A percentile compares a stretch with the other conserved stretches of the same genome.
phyloP scores from a whole-genome alignment of 1,140 invertebrate species.

The Drosophila sturtevanti region DNA sequence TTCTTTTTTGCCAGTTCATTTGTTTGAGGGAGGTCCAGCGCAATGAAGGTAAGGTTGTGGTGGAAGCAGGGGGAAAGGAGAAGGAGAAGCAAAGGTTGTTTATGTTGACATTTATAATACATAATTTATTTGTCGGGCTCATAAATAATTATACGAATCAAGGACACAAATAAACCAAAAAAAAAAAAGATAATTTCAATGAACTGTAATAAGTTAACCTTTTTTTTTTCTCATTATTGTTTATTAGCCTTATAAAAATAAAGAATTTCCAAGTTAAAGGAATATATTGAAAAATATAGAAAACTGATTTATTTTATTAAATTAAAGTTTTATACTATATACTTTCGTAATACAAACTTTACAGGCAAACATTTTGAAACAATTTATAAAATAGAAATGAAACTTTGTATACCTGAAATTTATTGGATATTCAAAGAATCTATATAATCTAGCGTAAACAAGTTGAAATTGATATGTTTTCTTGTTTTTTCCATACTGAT shows the following conservation, averaged over 20 bases:
- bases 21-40: not conserved
- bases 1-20: not conserved
- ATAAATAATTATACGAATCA: slow-evolving; percentile 54
- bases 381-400: too few relatives aligned
- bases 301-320: too few relatives aligned
- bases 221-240: slow-evolving; percentile 26
- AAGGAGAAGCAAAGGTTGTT: slow-evolving; percentile 12
- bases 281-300: too few relatives aligned
- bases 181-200: not conserved
- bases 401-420: too few relatives aligned
- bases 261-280: too few relatives aligned
- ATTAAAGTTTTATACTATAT: too few relatives aligned
- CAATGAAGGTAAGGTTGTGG: too few relatives aligned
- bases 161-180: not conserved
- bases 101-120: slow-evolving; percentile 61
- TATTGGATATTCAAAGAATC: too few relatives aligned
- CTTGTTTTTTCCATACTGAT: not conserved
- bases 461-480: too few relatives aligned
- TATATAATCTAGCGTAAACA: too few relatives aligned
- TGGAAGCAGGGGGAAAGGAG: not conserved
- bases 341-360: too few relatives aligned
- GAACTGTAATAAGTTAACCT: not conserved
- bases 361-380: too few relatives aligned
- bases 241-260: slow-evolving; percentile 21
- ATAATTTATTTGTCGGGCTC: slow-evolving; percentile 42